Evolutionary conservation across 92 coral and sea anemone species (phyloP).

Genomic region (Epizoanthus illoricatus): DNA sequence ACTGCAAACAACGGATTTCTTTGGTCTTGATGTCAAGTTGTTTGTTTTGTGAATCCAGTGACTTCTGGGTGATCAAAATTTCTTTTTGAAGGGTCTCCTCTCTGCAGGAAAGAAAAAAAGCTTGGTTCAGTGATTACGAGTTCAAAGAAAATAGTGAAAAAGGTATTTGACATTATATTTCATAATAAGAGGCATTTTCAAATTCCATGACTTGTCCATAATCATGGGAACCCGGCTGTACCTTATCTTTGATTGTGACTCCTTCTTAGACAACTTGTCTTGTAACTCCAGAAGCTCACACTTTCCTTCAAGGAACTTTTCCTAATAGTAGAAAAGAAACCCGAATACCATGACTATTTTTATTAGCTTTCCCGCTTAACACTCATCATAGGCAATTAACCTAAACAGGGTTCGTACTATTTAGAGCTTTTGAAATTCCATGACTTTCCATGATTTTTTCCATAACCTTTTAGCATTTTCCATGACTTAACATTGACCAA

Average conservation of each 20-base stretch:
- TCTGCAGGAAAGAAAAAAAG: conserved; percentile 25
- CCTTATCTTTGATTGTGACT: conserved; percentile 27
- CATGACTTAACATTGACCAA: too few species aligned
- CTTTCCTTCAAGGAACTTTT: conserved; percentile 59
- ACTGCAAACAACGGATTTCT: conserved; percentile 56
- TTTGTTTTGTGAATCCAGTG: conserved; percentile 28
- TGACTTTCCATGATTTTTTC: too few species aligned
- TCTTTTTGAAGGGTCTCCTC: conserved; percentile 54
- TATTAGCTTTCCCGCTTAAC: too few species aligned
- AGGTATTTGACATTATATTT: neutral
- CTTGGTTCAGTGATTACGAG: too few species aligned
- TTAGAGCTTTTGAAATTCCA: too few species aligned
- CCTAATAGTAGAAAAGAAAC: conserved; percentile 31
- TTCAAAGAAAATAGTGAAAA: neutral
- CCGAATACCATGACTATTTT: too few species aligned
- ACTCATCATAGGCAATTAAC: too few species aligned
- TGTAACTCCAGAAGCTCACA: conserved; percentile 63
- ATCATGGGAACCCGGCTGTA: neutral
- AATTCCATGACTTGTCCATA: neutral
- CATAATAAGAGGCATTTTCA: too few species aligned
- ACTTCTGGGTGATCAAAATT: conserved; percentile 44
- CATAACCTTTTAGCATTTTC: too few species aligned
- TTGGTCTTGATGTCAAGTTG: conserved; percentile 44
- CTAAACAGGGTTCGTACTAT: too few species aligned
- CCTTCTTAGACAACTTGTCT: conserved; percentile 33